Evolutionary conservation across 2,797 vertebrate species (phyloP), one percentile per base, ranked within the genome.

Genomic region (Crypturellus tataupa): DNA sequence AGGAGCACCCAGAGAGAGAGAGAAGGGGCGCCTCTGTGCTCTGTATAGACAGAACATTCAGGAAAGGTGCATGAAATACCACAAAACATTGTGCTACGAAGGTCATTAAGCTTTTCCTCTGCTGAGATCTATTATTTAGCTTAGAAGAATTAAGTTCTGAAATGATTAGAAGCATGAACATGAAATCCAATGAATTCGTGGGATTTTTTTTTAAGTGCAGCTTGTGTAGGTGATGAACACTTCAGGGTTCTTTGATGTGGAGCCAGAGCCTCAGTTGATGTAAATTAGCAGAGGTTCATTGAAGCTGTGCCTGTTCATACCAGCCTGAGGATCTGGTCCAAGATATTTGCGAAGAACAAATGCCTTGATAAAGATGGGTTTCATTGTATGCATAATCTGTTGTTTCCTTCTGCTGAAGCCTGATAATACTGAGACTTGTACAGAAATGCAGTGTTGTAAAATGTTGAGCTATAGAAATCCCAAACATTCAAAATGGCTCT

Each of bases 211-310:
- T 87, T 75, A 83, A 85, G 46, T 79, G 75, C 65, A 84, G 59
- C 82, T 95, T 96, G 76, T 10, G 85, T 87, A 84, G 84, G 80
- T 94, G 88, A 93, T 2, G 37, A 91, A 81, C 72, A 42, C 83
- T 81, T 89, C 1, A 29, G 33, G 65, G 40, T 39, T 92, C 93
- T 95, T 95, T 94, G 91, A 96, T 96, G 93, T 93, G 87, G 56
- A 92, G 84, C 76, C 68, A 62, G 59, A 73, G 84, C 83, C 79
- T 69, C 7, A 10, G 84, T 58, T 71, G 75, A 70, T 78, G 47
- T 63, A 67, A 86, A 89, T 56, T 25, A 69, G 72, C 24, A 17
- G 37, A 25, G 68, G 63, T 82, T 70, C 53, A 76, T 79, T 85
- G 78, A 92, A 89, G 72, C 69, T 80, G 10, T 0, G 63, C 87